Evolutionary conservation across 2,797 vertebrate genomes (phyloP).

Genomic region (Chaunax sp.): DNA sequence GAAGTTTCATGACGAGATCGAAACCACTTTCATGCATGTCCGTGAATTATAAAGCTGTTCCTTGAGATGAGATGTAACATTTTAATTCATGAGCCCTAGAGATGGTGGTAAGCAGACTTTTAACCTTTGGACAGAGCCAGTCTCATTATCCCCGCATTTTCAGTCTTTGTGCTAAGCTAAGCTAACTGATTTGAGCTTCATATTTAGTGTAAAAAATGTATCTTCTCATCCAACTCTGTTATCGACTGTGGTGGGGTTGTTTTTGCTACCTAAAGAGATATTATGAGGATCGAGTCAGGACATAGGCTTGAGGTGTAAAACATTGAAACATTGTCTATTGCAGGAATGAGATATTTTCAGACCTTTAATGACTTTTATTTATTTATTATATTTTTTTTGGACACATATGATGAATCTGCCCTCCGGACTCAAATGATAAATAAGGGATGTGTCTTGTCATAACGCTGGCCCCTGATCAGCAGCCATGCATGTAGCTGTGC

Average conservation of each 20-base stretch:
- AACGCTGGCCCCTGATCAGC: slow-evolving; percentile 40
- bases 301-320: slow-evolving; percentile 8
- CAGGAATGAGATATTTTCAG: slow-evolving; percentile 20
- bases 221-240: too few relatives aligned
- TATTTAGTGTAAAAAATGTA: too few relatives aligned
- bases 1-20: too few relatives aligned
- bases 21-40: not conserved
- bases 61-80: not conserved
- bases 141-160: too few relatives aligned
- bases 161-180: too few relatives aligned
- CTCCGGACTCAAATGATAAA: slow-evolving; percentile 39
- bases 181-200: too few relatives aligned
- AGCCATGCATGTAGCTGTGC: slow-evolving; percentile 65
- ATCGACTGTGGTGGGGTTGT: too few relatives aligned
- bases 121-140: too few relatives aligned
- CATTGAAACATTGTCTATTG: not conserved
- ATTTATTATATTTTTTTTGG: not conserved
- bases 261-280: not conserved
- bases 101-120: too few relatives aligned
- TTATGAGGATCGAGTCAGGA: not conserved
- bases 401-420: slow-evolving; percentile 39
- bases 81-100: too few relatives aligned
- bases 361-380: not conserved
- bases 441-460: slow-evolving; percentile 31
- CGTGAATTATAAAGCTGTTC: not conserved